Evolutionary conservation across 2,888 invertebrate species (phyloP), one percentile per base, ranked within the genome.

Genomic region (Creontiades dilutus): DNA sequence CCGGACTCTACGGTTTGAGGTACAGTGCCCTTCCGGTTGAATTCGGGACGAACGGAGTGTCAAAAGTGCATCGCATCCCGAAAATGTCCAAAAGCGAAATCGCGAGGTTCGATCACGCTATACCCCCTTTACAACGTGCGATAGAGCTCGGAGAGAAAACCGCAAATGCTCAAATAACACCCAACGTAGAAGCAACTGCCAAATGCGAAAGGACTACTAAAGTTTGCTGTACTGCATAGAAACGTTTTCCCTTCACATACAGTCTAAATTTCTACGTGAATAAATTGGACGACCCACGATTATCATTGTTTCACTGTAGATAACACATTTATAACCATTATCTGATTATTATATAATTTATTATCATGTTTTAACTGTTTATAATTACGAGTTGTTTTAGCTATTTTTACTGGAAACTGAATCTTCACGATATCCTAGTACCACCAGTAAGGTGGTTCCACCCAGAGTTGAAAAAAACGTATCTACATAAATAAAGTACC

Each of bases 11-110:
- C 48, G 90, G 90, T 0, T 28, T 91, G 3, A 82, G 80, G 7
- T 91, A 89, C 68, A 80, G 90, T 48, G 87, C 88, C 19, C 89
- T 90, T 3, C 91, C 91, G n/a, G 90, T 91, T 7, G 84, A 89
- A 13, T 76, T 75, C n/a, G 90, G 91, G 0, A 23, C 48, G 19
- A 28, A 12, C 9, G 91, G 91, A 7, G 82, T 91, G 16, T 27
- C 80, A 0, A 80, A 75, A n/a, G 86, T 86, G 0, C 23, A 19
- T 14, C 85, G 82, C 7, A 86, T 90, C 46, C 90, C 90, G 4
- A 27, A 55, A 37, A 86, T 91, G 37, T 75, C 61, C 46, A 46
- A 78, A 16, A 52, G n/a, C 19, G 91, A 91, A 78, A 75, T 90
- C 7, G 76, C 76, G 14, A 84, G 88, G 3, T 75, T 90, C 48